A percentile compares a stretch with the other conserved stretches of the same genome.
These are phyloP conservation scores for Hystrix brachyura DNA, from an alignment of 2,113 vertebrate species.

Conservation along the genomic window DNA sequence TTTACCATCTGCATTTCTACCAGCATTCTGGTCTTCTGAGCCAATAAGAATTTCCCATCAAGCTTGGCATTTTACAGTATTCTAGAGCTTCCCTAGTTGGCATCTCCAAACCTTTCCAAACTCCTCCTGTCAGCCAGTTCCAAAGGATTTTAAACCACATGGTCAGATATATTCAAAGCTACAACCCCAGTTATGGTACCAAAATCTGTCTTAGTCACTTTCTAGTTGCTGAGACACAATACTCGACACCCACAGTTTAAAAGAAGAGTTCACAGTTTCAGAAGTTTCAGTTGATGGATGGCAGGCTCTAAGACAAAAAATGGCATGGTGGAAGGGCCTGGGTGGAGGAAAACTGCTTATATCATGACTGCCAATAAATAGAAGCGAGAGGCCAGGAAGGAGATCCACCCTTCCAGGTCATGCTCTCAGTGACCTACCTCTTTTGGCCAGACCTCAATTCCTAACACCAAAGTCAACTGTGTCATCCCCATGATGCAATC, in stretches of 20 bases:
- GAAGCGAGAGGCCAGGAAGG: background rate
- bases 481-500: background rate
- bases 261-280: background rate
- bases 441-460: background rate
- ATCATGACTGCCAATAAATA: background rate
- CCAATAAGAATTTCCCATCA: background rate
- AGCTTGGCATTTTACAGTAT: background rate
- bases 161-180: background rate
- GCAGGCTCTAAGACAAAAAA: background rate
- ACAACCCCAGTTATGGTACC: background rate
- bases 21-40: background rate
- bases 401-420: too few relatives aligned
- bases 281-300: background rate
- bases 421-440: background rate
- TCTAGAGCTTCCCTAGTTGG: background rate
- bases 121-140: background rate
- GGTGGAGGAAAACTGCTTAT: background rate
- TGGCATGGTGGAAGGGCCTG: background rate
- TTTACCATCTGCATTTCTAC: background rate
- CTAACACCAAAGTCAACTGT: background rate
- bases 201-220: background rate
- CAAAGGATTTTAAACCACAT: background rate
- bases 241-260: background rate
- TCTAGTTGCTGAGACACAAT: background rate
- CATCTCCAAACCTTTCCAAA: background rate